phyloP scores from a whole-genome alignment of 37 sponge, comb jelly and placozoan genomes.

The Spongia lamella region DNA sequence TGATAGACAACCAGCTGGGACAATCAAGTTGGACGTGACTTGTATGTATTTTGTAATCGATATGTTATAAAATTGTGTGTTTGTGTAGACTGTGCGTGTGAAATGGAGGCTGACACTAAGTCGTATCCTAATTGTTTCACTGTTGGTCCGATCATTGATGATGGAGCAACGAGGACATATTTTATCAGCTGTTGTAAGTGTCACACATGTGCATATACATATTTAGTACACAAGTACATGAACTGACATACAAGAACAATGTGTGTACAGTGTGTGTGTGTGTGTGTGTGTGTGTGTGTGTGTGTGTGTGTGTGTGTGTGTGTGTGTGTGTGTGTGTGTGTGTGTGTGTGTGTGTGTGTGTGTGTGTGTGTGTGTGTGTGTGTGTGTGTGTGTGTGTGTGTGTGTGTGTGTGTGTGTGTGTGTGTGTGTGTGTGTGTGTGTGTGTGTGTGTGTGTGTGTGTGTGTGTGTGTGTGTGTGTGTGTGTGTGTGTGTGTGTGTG shows the following conservation, averaged over 20 bases:
- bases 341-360: too few relatives aligned
- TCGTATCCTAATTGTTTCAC: constrained; percentile 81
- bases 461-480: too few relatives aligned
- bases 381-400: too few relatives aligned
- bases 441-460: too few relatives aligned
- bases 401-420: too few relatives aligned
- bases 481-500: too few relatives aligned
- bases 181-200: constrained; percentile 87
- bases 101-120: constrained; percentile 72
- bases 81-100: constrained; percentile 67
- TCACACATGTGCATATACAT: too few relatives aligned
- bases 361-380: too few relatives aligned
- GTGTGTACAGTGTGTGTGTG: not conserved
- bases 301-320: too few relatives aligned
- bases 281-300: constrained; percentile 6
- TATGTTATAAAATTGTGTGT: not conserved
- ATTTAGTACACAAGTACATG: not conserved
- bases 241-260: not conserved
- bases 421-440: too few relatives aligned
- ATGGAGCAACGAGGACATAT: constrained; percentile 86
- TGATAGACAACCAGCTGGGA: constrained; percentile 82
- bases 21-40: constrained; percentile 60
- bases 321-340: too few relatives aligned
- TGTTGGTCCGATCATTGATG: constrained; percentile 87
- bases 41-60: constrained; percentile 44